These are phyloP conservation scores for Stichopus chloronotus DNA, from an alignment of 35 echinoderm and acorn worm genomes.

Conservation along the genomic window DNA sequence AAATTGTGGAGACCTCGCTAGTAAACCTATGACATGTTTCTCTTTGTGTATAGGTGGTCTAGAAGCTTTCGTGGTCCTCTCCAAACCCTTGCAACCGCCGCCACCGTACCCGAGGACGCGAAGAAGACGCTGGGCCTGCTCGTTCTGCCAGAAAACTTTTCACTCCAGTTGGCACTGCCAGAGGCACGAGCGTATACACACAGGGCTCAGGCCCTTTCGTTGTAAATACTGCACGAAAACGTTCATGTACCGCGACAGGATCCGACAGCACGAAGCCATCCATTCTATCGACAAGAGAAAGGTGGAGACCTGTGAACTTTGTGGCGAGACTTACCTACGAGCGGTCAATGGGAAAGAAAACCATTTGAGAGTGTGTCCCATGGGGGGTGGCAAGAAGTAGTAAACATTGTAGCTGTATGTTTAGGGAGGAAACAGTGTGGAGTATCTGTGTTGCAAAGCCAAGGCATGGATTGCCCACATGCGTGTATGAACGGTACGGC, in stretches of 20 bases:
- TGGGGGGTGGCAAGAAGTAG: not conserved
- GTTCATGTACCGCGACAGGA: constrained; percentile 35
- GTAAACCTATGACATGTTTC: not conserved
- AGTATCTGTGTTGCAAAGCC: too few species aligned
- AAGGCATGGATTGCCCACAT: too few species aligned
- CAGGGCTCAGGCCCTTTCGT: constrained; percentile 6
- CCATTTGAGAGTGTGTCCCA: not conserved
- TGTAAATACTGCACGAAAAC: constrained; percentile 17
- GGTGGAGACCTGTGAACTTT: not conserved
- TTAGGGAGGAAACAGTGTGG: too few species aligned
- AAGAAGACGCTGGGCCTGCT: not conserved
- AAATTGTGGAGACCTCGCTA: not conserved
- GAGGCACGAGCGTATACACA: constrained; percentile 38
- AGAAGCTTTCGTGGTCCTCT: not conserved
- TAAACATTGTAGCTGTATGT: too few species aligned
- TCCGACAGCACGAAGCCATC: constrained; percentile 14
- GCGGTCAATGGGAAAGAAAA: not conserved
- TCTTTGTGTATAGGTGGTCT: constrained; percentile 11
- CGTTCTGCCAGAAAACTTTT: constrained; percentile 16
- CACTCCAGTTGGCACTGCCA: constrained; percentile 42
- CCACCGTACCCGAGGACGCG: not conserved
- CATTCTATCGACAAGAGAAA: not conserved
- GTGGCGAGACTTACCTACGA: not conserved
- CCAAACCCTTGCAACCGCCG: not conserved
- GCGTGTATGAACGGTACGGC: too few species aligned